These are phyloP conservation scores for Adineta ricciae DNA, from an alignment of 2,888 invertebrate genomes.

Conservation along the genomic window DNA sequence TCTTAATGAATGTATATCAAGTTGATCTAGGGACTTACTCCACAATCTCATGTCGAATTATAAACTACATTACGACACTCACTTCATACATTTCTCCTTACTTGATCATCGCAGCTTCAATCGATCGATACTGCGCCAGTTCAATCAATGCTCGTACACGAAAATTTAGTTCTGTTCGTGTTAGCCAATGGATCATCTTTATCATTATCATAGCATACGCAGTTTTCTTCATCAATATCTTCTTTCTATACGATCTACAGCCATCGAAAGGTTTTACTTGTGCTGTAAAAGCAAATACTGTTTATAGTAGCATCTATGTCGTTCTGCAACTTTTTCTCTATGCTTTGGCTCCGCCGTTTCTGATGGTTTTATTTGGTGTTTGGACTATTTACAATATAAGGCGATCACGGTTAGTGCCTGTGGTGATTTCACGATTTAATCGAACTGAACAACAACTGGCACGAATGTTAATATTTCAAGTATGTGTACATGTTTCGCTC, in stretches of 20 bases:
- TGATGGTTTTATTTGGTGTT: not conserved
- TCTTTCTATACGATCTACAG: not conserved
- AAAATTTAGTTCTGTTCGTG: not conserved
- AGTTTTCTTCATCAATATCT: not conserved
- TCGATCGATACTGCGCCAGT: not conserved
- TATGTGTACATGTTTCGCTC: not conserved
- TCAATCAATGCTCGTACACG: not conserved
- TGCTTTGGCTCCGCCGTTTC: not conserved
- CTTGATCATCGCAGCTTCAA: not conserved
- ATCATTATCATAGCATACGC: not conserved
- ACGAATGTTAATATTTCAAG: not conserved
- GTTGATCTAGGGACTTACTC: not conserved
- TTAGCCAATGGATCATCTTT: not conserved
- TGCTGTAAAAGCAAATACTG: not conserved
- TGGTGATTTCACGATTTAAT: not conserved
- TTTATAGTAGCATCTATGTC: not conserved
- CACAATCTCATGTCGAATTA: not conserved
- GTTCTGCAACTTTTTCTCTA: not conserved
- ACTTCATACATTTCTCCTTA: not conserved
- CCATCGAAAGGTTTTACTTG: not conserved
- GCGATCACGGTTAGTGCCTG: not conserved
- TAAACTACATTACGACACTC: not conserved
- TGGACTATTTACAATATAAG: not conserved
- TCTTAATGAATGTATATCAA: not conserved
- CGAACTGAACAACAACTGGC: not conserved